phyloP scores from a whole-genome alignment of 2,888 invertebrate species.

The Falcaria lacertinaria region DNA sequence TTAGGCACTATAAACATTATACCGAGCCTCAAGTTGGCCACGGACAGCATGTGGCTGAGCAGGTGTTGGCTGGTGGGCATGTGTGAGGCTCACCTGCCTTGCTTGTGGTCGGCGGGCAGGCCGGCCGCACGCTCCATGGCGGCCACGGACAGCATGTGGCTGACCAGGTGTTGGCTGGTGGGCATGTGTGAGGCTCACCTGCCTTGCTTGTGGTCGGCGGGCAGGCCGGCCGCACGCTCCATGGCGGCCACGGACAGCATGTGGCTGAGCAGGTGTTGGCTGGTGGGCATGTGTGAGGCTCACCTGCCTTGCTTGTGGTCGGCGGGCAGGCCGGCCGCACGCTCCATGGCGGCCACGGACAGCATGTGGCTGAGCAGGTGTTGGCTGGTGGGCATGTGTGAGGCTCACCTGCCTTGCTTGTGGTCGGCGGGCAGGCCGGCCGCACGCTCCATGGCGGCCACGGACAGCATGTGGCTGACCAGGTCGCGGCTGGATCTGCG shows the following conservation, averaged over 20 bases:
- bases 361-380: conserved; percentile 86
- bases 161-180: conserved; percentile 81
- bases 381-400: conserved; percentile 54
- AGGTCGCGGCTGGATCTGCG: conserved; percentile 81
- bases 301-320: conserved; percentile 55
- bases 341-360: conserved; percentile 81
- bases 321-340: conserved; percentile 57
- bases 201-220: conserved; percentile 50
- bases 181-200: conserved; percentile 31
- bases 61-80: conserved; percentile 74
- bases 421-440: conserved; percentile 48
- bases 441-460: conserved; percentile 81
- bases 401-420: conserved; percentile 49
- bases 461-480: conserved; percentile 86
- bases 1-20: too few relatives aligned
- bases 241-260: conserved; percentile 84
- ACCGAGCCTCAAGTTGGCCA: conserved; percentile 81
- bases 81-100: conserved; percentile 43
- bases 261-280: conserved; percentile 83
- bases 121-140: conserved; percentile 79
- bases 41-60: conserved; percentile 85
- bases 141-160: conserved; percentile 84
- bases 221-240: conserved; percentile 69
- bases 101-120: conserved; percentile 46
- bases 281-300: conserved; percentile 28